These are phyloP conservation scores for Drosophila subsilvestris DNA, from an alignment of 2,888 invertebrate species.

Conservation along the genomic window DNA sequence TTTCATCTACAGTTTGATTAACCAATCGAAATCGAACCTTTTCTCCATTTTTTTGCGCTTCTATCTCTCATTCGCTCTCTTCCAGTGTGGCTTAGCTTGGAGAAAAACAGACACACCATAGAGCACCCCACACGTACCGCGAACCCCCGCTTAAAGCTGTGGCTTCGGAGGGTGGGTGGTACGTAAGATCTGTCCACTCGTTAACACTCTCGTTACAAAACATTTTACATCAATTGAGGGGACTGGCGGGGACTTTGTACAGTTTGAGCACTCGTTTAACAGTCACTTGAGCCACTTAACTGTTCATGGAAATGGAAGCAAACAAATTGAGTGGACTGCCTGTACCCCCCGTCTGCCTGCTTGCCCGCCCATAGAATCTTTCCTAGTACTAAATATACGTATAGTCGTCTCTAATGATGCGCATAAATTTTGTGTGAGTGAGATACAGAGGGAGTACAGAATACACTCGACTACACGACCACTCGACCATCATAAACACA, in stretches of 20 bases:
- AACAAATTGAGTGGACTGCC: slow-evolving; percentile 47
- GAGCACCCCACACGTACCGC: too few relatives aligned
- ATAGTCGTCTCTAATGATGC: slow-evolving; percentile 36
- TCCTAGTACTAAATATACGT: slow-evolving; percentile 9
- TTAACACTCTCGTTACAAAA: not conserved
- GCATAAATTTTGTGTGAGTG: slow-evolving; percentile 39
- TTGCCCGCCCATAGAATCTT: slow-evolving; percentile 12
- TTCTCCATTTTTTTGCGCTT: too few relatives aligned
- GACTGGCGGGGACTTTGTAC: not conserved
- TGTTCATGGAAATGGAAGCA: slow-evolving; percentile 54
- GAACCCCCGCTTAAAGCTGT: too few relatives aligned
- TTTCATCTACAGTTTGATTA: not conserved
- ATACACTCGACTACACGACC: slow-evolving; percentile 31
- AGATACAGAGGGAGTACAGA: slow-evolving; percentile 19
- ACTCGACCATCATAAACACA: slow-evolving; percentile 57
- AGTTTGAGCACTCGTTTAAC: slow-evolving; percentile 57
- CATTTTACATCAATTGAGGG: not conserved
- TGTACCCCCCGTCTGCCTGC: slow-evolving; percentile 4
- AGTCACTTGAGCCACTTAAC: slow-evolving; percentile 65
- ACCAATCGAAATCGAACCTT: too few relatives aligned
- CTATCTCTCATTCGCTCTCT: not conserved
- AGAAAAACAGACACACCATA: too few relatives aligned
- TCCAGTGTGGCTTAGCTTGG: not conserved
- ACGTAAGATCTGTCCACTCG: not conserved
- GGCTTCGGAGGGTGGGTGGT: too few relatives aligned